These are phyloP conservation scores for Megaleporinus macrocephalus DNA, from an alignment of 2,113 vertebrate genomes.

Conservation along the genomic window DNA sequence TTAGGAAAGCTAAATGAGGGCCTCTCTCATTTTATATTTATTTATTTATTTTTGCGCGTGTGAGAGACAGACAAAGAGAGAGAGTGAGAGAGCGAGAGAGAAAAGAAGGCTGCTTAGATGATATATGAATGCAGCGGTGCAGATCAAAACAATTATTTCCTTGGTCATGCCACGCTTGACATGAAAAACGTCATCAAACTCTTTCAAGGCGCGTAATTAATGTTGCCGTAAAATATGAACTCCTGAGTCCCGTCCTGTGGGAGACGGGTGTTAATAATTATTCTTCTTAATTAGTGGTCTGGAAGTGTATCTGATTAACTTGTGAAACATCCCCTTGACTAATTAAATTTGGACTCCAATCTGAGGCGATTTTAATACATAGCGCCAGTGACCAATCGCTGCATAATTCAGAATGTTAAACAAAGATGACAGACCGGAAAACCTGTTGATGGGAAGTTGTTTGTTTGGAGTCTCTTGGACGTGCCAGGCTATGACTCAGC, in stretches of 20 bases:
- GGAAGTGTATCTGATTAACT: conserved; percentile 77
- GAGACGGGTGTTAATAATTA: conserved; percentile 74
- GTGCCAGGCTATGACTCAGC: neutral
- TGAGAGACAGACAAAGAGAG: neutral
- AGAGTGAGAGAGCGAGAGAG: neutral
- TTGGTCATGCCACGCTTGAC: conserved; percentile 70
- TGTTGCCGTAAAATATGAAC: conserved; percentile 65
- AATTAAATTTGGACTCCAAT: conserved; percentile 72
- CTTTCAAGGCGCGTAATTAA: conserved; percentile 66
- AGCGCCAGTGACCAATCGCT: conserved; percentile 57
- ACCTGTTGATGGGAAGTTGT: conserved; percentile 34
- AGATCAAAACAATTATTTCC: conserved; percentile 74
- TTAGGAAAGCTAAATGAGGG: neutral
- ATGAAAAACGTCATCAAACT: conserved; percentile 66
- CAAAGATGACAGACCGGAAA: conserved; percentile 37
- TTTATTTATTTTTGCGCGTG: neutral
- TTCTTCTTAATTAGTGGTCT: conserved; percentile 77
- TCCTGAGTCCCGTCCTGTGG: conserved; percentile 62
- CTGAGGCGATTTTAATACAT: conserved; percentile 59
- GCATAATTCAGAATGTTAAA: conserved; percentile 52
- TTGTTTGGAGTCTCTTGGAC: conserved; percentile 26
- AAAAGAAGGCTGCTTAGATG: conserved; percentile 33
- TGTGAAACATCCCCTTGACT: conserved; percentile 69
- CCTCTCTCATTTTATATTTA: neutral
- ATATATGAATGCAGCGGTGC: conserved; percentile 59